Evolutionary conservation across 2,797 vertebrate species (phyloP).

Genomic region (Glossophaga mutica): DNA sequence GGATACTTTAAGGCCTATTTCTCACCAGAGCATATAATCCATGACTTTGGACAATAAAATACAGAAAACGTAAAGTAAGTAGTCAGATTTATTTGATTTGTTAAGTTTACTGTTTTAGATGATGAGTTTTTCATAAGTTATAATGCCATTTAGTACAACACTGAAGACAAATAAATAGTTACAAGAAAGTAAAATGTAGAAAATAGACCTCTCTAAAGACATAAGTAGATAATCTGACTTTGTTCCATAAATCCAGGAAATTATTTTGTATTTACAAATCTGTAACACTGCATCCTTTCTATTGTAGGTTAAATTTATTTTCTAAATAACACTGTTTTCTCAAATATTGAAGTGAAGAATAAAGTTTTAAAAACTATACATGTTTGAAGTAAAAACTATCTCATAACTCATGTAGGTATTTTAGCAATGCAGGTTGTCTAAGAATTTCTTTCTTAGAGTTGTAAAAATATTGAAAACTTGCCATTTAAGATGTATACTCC

Average conservation of each 20-base stretch:
- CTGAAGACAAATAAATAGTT: not conserved
- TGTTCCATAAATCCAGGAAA: not conserved
- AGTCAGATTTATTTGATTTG: not conserved
- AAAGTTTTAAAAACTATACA: not conserved
- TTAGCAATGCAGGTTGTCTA: not conserved
- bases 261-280: not conserved
- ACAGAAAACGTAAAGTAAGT: not conserved
- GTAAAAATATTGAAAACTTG: slow-evolving; percentile 84
- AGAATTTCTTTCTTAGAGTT: slow-evolving; percentile 54
- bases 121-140: slow-evolving; percentile 33
- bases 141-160: not conserved
- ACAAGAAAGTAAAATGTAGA: not conserved
- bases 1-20: not conserved
- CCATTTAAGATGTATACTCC: slow-evolving; percentile 86
- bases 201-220: not conserved
- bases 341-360: not conserved
- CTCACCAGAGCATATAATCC: not conserved
- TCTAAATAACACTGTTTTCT: not conserved
- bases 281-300: not conserved
- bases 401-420: not conserved
- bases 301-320: not conserved
- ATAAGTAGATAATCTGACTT: not conserved
- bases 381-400: not conserved
- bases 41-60: not conserved
- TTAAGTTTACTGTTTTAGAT: not conserved